phyloP scores from a whole-genome alignment of 2,113 vertebrate species.

The Daphoenositta chrysoptera region DNA sequence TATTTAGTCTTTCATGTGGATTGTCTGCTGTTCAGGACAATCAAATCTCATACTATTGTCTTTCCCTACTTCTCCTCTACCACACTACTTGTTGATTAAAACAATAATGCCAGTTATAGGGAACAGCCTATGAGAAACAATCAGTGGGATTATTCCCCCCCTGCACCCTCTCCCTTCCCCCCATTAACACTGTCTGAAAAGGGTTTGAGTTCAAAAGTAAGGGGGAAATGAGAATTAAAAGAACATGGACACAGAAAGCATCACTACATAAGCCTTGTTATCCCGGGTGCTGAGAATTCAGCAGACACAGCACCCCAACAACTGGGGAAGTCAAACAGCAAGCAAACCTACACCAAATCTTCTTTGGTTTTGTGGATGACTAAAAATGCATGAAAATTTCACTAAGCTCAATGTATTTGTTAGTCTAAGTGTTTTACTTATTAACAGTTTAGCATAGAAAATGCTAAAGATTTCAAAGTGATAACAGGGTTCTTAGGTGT shows the following conservation, averaged over 20 bases:
- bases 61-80: neutral
- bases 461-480: neutral
- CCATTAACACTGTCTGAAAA: neutral
- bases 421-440: conserved; percentile 43
- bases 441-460: conserved; percentile 25
- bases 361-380: neutral
- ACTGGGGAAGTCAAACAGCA: neutral
- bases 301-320: neutral
- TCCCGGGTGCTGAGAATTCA: neutral
- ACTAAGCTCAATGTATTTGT: neutral
- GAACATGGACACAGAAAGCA: neutral
- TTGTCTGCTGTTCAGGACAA: neutral
- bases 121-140: neutral
- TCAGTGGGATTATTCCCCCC: neutral
- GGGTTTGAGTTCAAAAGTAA: neutral
- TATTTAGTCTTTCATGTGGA: conserved; percentile 36
- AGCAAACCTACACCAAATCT: neutral
- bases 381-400: conserved; percentile 14
- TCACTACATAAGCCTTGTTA: neutral
- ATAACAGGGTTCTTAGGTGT: neutral
- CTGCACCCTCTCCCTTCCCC: neutral
- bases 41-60: neutral
- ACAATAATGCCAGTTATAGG: neutral
- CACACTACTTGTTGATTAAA: neutral
- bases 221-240: neutral